phyloP scores from a whole-genome alignment of 2,888 invertebrate species.

The Alitta virens region DNA sequence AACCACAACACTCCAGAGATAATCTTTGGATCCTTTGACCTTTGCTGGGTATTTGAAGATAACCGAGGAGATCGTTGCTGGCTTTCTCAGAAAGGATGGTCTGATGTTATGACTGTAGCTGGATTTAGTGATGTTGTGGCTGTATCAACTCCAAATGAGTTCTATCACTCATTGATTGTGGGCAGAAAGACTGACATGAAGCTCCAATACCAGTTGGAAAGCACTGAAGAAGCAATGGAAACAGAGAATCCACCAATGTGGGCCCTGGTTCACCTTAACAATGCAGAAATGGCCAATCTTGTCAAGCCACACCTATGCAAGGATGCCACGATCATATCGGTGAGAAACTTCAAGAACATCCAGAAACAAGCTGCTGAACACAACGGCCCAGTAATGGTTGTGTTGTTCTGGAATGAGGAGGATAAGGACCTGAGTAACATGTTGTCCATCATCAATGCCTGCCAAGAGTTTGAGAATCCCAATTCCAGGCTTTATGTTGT shows the following conservation, averaged over 20 bases:
- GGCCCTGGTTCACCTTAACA: neutral
- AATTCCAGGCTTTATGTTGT: neutral
- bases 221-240: neutral
- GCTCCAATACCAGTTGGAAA: neutral
- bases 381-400: neutral
- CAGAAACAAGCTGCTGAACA: neutral
- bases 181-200: constrained; percentile 9
- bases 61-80: constrained; percentile 11
- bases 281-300: neutral
- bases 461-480: neutral
- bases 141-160: constrained; percentile 14
- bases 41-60: constrained; percentile 17
- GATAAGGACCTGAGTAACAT: neutral
- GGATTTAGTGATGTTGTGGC: constrained; percentile 13
- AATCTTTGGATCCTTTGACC: constrained; percentile 17
- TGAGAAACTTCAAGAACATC: neutral
- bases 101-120: neutral
- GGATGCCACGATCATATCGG: neutral
- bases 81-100: constrained; percentile 15
- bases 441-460: neutral
- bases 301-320: neutral
- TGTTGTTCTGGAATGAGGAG: constrained; percentile 6
- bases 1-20: constrained; percentile 11
- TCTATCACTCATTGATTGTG: constrained; percentile 15
- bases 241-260: constrained; percentile 4